phyloP scores from a whole-genome alignment of 2,113 vertebrate species.

The Xiphorhynchus elegans region DNA sequence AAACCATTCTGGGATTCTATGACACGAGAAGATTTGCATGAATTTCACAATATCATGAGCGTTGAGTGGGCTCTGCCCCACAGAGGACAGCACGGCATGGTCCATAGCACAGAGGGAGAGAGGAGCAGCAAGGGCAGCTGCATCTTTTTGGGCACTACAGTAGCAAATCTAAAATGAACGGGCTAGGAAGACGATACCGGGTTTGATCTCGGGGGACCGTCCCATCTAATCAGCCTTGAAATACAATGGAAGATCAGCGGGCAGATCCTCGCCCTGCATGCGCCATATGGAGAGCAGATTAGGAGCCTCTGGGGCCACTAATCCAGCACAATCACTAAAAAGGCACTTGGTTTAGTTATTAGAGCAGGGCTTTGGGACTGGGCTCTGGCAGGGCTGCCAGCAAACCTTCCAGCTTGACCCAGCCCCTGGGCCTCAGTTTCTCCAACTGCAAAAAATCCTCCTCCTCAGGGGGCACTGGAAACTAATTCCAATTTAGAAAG shows the following conservation, averaged over 20 bases:
- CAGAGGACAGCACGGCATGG: not conserved
- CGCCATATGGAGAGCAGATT: conserved; percentile 31
- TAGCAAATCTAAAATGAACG: not conserved
- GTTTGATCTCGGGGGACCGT: not conserved
- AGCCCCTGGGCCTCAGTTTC: not conserved
- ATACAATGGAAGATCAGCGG: not conserved
- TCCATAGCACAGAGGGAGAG: not conserved
- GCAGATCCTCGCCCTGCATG: not conserved
- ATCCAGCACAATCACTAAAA: not conserved
- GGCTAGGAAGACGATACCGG: not conserved
- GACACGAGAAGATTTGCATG: accelerated
- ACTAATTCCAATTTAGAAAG: not conserved
- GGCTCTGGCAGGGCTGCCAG: not conserved
- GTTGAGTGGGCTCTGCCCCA: accelerated
- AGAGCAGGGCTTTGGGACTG: not conserved
- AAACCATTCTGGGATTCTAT: not conserved
- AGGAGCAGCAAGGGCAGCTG: not conserved
- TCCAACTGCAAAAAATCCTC: not conserved
- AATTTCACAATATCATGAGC: accelerated
- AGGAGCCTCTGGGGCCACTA: conserved; percentile 7
- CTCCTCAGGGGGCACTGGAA: not conserved
- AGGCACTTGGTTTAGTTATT: not conserved
- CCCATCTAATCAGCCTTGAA: not conserved
- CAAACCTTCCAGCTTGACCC: not conserved
- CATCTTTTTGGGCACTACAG: not conserved